Base-by-base conservation (phyloP, 2,888 invertebrate genomes). In the Pammene aurita region DNA sequence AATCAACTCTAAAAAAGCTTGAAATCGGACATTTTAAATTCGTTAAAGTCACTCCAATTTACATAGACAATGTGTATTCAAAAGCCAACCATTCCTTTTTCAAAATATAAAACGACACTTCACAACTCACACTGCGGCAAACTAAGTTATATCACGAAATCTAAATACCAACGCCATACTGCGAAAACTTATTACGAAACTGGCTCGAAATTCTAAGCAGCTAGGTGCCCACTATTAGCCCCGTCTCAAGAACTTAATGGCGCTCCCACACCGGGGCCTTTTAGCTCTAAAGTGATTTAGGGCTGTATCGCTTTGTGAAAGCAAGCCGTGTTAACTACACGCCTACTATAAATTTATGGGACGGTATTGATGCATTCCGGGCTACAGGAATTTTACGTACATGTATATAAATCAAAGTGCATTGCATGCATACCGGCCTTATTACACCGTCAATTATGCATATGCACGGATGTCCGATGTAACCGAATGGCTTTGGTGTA, bases 221-320 rank as follows among this genome's bases (percentile, higher is more conserved):
- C 75, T 71, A 74, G 75, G 76, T 71, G 62, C 75, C 76, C 72
- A 80, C 88, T 87, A 88, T 89, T 89, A 91, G 87, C 83, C 75
- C 78, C 83, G 89, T 89, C 90, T 91, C 87, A 83, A 91, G 87
- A 81, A 85, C 87, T 82, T 91, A 90, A 92, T 90, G 88, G 84
- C 75, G 77, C 78, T 73, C 77, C 76, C 74, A 75, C 78, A 74
- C 78, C 76, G 74, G 74, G 78, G 77, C 75, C 80, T 76, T 83
- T 73, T 73, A 74, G 72, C 71, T 71, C 73, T 71, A 74, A 74
- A 71, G 66, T 66, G 72, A 69, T 71, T 71, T 71, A 71, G 67
- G 61, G 72, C 62, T 65, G 69, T 65, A 65, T 69, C 64, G 68
- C 72, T 73, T 72, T 73, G 72, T 71, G 65, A 67, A 68, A 58